Percentiles rank a stretch among this genome's conserved stretches.
Evolutionary conservation across 2,888 invertebrate genomes (phyloP).

Genomic region (Notocelia uddmanniana): DNA sequence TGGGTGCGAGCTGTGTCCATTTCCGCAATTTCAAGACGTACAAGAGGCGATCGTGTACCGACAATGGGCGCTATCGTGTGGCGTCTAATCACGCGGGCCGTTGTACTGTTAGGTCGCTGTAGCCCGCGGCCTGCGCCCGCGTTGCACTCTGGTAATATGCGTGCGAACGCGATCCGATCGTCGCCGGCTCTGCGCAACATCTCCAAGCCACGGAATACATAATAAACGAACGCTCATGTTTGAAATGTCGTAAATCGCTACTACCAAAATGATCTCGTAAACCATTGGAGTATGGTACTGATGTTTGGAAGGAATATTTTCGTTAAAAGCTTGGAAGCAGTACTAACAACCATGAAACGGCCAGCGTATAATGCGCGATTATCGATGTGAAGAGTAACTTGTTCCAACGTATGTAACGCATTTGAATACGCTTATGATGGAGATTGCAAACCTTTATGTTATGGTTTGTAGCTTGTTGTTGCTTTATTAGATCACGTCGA

Average conservation of each 20-base stretch:
- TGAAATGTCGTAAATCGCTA: conserved; percentile 42
- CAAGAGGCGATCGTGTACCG: conserved; percentile 83
- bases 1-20: conserved; percentile 80
- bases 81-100: conserved; percentile 82
- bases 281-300: conserved; percentile 40
- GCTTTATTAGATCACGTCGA: conserved; percentile 25
- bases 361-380: conserved; percentile 46
- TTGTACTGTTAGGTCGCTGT: conserved; percentile 80
- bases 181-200: conserved; percentile 58
- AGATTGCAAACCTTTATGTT: conserved; percentile 40
- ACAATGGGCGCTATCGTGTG: conserved; percentile 84
- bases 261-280: conserved; percentile 35
- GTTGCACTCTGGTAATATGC: conserved; percentile 76
- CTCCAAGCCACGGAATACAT: conserved; percentile 46
- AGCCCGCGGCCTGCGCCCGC: conserved; percentile 65
- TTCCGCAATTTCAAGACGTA: conserved; percentile 84
- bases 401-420: conserved; percentile 45
- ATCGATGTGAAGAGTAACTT: conserved; percentile 45
- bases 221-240: conserved; percentile 32
- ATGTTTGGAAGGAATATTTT: conserved; percentile 33
- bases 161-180: conserved; percentile 83
- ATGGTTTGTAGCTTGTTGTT: conserved; percentile 19
- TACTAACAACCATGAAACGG: conserved; percentile 62
- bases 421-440: conserved; percentile 42
- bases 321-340: conserved; percentile 52